phyloP scores from a whole-genome alignment of 2,888 invertebrate species.

The Hydraecia micacea region DNA sequence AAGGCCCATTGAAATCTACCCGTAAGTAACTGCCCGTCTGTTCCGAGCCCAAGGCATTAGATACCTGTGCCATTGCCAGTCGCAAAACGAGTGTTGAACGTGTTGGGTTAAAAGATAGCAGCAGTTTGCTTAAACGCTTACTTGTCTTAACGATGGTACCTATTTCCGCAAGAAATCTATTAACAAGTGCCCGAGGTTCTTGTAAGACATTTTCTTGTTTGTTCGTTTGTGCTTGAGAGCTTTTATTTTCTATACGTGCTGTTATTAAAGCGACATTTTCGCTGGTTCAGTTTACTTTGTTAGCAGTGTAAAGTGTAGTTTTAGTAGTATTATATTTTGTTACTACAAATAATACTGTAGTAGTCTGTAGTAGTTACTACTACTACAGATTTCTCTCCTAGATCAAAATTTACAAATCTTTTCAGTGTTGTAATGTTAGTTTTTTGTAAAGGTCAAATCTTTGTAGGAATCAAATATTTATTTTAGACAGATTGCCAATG shows the following conservation, averaged over 20 bases:
- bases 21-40: constrained; percentile 53
- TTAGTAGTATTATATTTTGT: background rate
- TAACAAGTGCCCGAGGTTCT: constrained; percentile 33
- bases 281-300: background rate
- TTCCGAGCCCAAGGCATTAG: constrained; percentile 26
- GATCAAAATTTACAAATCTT: background rate
- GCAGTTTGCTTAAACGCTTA: constrained; percentile 58
- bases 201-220: constrained; percentile 47
- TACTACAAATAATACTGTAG: too few species aligned
- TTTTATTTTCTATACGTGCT: constrained; percentile 35
- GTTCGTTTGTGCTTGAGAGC: constrained; percentile 4
- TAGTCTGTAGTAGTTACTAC: background rate
- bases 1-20: constrained; percentile 24
- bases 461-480: too few species aligned
- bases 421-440: background rate
- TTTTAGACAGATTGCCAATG: too few species aligned
- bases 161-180: constrained; percentile 54
- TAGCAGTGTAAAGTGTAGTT: background rate
- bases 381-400: background rate
- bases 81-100: constrained; percentile 42
- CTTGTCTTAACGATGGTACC: constrained; percentile 47
- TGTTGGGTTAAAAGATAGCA: constrained; percentile 56
- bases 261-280: background rate
- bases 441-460: background rate
- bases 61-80: constrained; percentile 39